These are phyloP conservation scores for Polydesmus complanatus DNA, from an alignment of 2,888 invertebrate species.

Conservation along the genomic window DNA sequence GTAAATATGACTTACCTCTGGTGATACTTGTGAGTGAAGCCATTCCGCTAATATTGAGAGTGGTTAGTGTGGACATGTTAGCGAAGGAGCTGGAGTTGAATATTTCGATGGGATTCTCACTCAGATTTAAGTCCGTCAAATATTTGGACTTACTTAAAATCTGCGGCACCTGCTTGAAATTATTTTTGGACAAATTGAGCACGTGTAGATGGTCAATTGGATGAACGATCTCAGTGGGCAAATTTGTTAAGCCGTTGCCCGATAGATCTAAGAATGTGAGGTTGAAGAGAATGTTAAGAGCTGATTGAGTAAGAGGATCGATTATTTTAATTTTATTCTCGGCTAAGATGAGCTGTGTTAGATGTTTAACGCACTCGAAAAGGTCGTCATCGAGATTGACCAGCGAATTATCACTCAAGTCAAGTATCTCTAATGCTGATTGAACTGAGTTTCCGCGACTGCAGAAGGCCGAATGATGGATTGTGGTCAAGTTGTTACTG, in stretches of 20 bases:
- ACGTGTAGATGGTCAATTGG: constrained; percentile 8
- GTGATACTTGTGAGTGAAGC: constrained; percentile 1
- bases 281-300: constrained; percentile 5
- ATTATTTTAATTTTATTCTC: constrained; percentile 4
- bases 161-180: constrained; percentile 6
- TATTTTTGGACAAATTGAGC: constrained; percentile 6
- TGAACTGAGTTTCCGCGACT: no score
- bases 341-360: neutral
- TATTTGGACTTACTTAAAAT: constrained; percentile 4
- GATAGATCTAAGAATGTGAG: constrained; percentile 5
- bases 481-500: no score
- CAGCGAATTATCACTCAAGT: constrained; percentile 11
- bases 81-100: constrained; percentile 8
- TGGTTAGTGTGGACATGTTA: neutral
- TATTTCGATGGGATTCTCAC: constrained; percentile 5
- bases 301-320: constrained; percentile 6
- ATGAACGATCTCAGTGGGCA: constrained; percentile 3
- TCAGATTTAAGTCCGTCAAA: constrained; percentile 3
- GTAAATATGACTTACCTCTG: no score
- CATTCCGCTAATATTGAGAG: constrained; percentile 4
- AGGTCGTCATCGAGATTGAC: constrained; percentile 7
- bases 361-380: neutral
- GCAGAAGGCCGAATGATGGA: no score
- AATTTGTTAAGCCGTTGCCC: neutral
- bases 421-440: constrained; percentile 6